Conservation (phyloP, 2,113 vertebrate species). For the Canis aureus region DNA sequence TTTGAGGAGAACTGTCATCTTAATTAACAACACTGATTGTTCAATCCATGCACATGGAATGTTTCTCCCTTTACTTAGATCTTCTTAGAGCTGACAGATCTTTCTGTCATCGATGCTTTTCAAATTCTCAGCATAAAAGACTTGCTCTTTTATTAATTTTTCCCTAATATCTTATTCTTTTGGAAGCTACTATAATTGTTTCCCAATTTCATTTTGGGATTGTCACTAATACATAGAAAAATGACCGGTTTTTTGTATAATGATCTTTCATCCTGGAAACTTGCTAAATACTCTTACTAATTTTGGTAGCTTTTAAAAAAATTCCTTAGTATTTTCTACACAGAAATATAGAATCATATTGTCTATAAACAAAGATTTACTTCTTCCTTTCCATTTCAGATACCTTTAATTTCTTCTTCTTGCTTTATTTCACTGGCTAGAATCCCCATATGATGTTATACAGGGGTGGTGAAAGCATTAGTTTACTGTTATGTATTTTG, state of each 20-base stretch:
- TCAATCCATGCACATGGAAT: not conserved
- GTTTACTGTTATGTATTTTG: not conserved
- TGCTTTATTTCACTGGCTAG: not conserved
- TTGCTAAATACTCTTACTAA: not conserved
- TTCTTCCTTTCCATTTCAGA: not conserved
- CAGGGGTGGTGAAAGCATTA: not conserved
- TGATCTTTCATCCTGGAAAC: not conserved
- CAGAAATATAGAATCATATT: not conserved
- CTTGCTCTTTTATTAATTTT: not conserved
- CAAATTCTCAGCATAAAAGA: not conserved
- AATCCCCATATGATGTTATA: not conserved
- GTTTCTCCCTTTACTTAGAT: slow-evolving; percentile 2
- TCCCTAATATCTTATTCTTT: not conserved
- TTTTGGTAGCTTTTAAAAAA: not conserved
- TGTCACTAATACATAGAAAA: slow-evolving; percentile 2
- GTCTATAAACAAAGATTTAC: not conserved
- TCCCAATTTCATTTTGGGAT: slow-evolving; percentile 6
- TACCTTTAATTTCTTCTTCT: not conserved
- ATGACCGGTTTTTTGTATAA: not conserved
- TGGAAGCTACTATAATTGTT: not conserved
- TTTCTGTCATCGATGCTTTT: not conserved
- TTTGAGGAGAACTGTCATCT: not conserved
- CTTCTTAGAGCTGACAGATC: not conserved
- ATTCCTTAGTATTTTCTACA: not conserved
- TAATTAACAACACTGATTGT: not conserved